Conservation (phyloP, 2,888 invertebrate species). For the Limnephilus rhombicus region DNA sequence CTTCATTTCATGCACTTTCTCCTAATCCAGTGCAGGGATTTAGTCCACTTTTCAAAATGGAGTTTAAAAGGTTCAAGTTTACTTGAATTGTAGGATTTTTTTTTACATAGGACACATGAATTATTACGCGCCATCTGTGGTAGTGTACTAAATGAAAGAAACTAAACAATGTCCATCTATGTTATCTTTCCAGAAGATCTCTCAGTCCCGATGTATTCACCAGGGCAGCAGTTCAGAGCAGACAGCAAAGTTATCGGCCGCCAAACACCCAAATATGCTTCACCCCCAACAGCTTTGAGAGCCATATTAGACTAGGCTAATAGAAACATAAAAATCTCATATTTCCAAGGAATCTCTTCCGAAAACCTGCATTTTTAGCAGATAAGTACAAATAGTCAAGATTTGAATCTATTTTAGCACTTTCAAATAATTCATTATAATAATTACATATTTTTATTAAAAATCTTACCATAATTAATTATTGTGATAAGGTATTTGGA, state of each 20-base stretch:
- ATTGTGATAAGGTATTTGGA: not conserved
- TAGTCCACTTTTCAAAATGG: not conserved
- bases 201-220: slow-evolving; percentile 62
- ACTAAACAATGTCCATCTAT: not conserved
- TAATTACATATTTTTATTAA: too few relatives aligned
- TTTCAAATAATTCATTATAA: not conserved
- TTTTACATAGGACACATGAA: not conserved
- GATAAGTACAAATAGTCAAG: too few relatives aligned
- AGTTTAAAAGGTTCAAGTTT: not conserved
- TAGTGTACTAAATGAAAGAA: too few relatives aligned
- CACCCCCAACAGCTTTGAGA: slow-evolving; percentile 60
- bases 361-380: not conserved
- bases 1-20: not conserved
- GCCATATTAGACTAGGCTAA: slow-evolving; percentile 61
- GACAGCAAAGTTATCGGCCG: slow-evolving; percentile 46
- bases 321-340: not conserved
- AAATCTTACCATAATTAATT: not conserved
- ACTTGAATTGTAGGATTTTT: not conserved
- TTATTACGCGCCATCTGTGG: not conserved
- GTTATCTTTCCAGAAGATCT: slow-evolving; percentile 57
- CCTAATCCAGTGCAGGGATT: not conserved
- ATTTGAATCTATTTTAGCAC: not conserved
- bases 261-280: slow-evolving; percentile 52
- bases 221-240: slow-evolving; percentile 46
- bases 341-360: not conserved